These are phyloP conservation scores for Catalaphyllia jardinei DNA, from an alignment of 64 coral and sea anemone species.

Conservation along the genomic window DNA sequence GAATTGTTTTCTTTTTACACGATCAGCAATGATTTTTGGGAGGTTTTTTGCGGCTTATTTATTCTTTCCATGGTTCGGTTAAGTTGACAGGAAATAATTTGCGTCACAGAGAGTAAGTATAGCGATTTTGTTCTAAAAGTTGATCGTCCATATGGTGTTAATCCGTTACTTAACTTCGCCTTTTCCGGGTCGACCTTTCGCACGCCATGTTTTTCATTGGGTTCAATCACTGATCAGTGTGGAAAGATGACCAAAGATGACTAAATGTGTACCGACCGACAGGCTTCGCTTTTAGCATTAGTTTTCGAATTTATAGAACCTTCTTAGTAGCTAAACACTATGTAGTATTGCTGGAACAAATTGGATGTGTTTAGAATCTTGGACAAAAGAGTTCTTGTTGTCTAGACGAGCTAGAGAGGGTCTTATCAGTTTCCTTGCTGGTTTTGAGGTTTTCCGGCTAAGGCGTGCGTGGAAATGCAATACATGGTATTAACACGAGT, in stretches of 20 bases:
- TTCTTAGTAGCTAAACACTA: background rate
- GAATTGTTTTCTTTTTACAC: background rate
- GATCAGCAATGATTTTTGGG: background rate
- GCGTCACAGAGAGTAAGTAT: too few relatives aligned
- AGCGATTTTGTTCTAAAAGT: too few relatives aligned
- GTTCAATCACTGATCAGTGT: background rate
- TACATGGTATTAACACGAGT: slow-evolving; percentile 15
- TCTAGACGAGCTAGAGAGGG: background rate
- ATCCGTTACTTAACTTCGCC: too few relatives aligned
- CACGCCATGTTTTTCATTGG: background rate
- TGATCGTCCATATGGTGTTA: too few relatives aligned
- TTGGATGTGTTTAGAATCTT: background rate
- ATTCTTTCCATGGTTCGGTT: background rate
- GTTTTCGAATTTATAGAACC: background rate
- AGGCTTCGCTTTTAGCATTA: background rate
- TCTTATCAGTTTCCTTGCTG: too few relatives aligned
- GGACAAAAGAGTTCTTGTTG: background rate
- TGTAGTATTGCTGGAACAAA: background rate
- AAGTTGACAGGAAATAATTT: background rate
- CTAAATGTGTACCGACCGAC: background rate
- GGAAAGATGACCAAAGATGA: background rate
- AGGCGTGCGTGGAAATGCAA: background rate
- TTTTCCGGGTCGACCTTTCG: too few relatives aligned
- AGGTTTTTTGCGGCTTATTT: background rate
- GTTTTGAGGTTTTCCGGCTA: background rate